These are phyloP conservation scores for Leiothrix lutea DNA, from an alignment of 2,113 vertebrate species.

Conservation along the genomic window DNA sequence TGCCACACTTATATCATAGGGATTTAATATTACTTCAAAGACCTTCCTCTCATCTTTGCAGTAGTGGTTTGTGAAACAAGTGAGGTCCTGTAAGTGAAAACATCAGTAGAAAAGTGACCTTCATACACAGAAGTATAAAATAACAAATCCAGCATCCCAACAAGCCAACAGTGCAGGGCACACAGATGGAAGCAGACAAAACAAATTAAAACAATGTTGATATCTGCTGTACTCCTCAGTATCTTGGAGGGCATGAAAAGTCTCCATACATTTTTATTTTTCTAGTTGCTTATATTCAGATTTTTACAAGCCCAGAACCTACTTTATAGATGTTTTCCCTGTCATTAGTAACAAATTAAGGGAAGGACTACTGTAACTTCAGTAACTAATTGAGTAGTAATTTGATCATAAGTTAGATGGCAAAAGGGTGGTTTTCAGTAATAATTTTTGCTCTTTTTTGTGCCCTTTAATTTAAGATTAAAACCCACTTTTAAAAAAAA, in stretches of 20 bases:
- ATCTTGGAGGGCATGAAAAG: background rate
- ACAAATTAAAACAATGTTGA: conserved; percentile 10
- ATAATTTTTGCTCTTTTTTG: background rate
- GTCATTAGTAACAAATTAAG: background rate
- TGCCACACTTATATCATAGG: background rate
- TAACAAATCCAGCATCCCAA: conserved; percentile 7
- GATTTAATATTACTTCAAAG: conserved; percentile 37
- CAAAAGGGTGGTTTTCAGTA: background rate
- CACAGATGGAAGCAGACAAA: conserved; percentile 14
- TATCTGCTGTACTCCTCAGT: background rate
- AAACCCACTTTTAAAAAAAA: background rate
- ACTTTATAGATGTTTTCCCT: background rate
- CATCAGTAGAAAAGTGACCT: conserved; percentile 18
- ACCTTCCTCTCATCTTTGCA: conserved; percentile 1
- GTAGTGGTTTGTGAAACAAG: conserved; percentile 18
- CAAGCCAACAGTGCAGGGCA: background rate
- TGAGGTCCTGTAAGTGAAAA: conserved; percentile 50
- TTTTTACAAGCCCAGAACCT: background rate
- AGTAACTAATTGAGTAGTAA: background rate
- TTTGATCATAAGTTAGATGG: background rate
- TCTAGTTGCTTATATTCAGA: background rate
- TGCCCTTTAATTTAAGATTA: background rate
- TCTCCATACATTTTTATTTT: background rate
- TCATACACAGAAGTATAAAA: conserved; percentile 14
- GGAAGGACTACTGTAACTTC: background rate